phyloP scores from a whole-genome alignment of 2,888 invertebrate species.

The Clivina fossor region DNA sequence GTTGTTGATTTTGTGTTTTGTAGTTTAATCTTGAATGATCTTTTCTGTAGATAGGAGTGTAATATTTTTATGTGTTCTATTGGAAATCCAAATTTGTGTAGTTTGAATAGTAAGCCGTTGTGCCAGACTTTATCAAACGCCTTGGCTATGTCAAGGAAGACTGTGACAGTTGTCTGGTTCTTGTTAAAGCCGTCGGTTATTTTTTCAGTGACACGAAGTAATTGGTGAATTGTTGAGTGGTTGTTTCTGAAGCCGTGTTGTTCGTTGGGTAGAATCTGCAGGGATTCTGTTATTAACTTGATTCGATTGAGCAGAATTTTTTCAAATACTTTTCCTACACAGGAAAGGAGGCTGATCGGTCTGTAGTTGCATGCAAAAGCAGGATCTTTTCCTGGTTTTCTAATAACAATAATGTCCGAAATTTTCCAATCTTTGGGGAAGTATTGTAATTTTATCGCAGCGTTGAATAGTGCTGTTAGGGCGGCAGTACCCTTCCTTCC shows the following conservation, averaged over 20 bases:
- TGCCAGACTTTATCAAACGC: too few relatives aligned
- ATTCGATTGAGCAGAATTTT: too few relatives aligned
- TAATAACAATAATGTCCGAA: not conserved
- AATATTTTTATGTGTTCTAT: not conserved
- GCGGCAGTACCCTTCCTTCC: not conserved
- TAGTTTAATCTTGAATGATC: not conserved
- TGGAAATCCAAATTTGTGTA: not conserved
- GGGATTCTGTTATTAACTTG: not conserved
- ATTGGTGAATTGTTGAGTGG: not conserved
- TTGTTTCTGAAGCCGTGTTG: too few relatives aligned
- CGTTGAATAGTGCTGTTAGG: not conserved
- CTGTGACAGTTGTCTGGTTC: too few relatives aligned
- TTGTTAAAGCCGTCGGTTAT: too few relatives aligned
- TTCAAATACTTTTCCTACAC: not conserved
- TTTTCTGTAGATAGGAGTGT: not conserved
- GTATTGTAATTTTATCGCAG: not conserved
- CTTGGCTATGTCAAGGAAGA: too few relatives aligned
- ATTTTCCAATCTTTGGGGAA: not conserved
- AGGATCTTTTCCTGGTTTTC: too few relatives aligned
- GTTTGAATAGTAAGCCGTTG: not conserved
- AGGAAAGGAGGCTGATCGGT: not conserved
- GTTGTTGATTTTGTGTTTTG: not conserved
- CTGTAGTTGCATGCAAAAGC: too few relatives aligned
- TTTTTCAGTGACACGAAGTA: not conserved
- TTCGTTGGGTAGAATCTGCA: not conserved